These are phyloP conservation scores for Drosophila anomalipes DNA, from an alignment of 2,888 invertebrate species.

Conservation along the genomic window DNA sequence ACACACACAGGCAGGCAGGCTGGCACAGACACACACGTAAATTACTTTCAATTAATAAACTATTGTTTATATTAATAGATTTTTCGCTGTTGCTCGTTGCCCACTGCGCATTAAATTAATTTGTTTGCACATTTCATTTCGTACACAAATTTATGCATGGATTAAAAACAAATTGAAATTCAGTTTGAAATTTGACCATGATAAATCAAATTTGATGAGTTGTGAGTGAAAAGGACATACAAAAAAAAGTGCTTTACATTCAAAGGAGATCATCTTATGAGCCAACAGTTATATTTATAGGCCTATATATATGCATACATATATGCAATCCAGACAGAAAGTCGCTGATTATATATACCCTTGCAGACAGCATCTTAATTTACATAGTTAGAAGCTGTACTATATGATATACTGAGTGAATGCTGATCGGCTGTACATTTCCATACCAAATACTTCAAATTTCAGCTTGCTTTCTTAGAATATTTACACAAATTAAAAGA, in stretches of 20 bases:
- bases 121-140: conserved; percentile 76
- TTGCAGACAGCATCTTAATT: background rate
- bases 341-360: background rate
- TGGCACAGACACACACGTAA: conserved; percentile 29
- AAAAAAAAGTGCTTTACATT: background rate
- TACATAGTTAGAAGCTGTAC: background rate
- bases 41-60: conserved; percentile 78
- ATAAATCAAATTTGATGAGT: background rate
- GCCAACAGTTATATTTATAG: background rate
- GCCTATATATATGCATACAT: background rate
- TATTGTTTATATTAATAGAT: conserved; percentile 77
- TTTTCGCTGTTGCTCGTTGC: conserved; percentile 39
- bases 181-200: background rate
- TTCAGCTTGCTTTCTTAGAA: background rate
- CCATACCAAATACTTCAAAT: background rate
- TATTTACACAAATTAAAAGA: background rate
- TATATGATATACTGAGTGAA: background rate
- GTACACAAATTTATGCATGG: background rate
- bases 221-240: background rate
- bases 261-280: background rate
- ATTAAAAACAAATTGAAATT: background rate
- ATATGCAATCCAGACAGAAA: background rate
- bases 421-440: background rate
- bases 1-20: too few species aligned
- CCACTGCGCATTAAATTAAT: conserved; percentile 49